Evolutionary conservation across 2,113 vertebrate genomes (phyloP).

Genomic region (Sorex araneus): DNA sequence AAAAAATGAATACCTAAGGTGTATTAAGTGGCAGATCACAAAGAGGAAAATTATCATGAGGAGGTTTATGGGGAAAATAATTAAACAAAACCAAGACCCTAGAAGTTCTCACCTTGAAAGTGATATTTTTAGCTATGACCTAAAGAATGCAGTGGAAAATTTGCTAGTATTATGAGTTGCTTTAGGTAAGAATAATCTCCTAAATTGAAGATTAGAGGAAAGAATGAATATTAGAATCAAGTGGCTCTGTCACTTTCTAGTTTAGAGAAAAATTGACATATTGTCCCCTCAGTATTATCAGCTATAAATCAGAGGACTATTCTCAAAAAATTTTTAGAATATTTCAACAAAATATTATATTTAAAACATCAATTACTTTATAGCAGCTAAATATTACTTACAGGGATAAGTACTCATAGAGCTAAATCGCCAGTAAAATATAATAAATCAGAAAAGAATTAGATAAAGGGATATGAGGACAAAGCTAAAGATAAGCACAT

Average conservation of each 20-base stretch:
- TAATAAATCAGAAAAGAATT: neutral
- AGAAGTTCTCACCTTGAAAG: neutral
- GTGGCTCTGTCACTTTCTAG: neutral
- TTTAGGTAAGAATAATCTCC: neutral
- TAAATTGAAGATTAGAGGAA: neutral
- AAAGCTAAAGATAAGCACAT: neutral
- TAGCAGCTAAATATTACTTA: neutral
- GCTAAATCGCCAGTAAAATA: neutral
- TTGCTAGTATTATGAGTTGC: neutral
- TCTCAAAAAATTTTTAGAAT: slow-evolving; percentile 16
- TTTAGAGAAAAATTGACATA: neutral
- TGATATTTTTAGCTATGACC: neutral
- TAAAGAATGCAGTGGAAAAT: neutral
- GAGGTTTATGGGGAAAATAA: neutral
- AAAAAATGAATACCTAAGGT: slow-evolving; percentile 19
- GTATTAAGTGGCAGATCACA: neutral
- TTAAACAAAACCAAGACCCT: neutral
- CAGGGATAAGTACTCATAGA: neutral
- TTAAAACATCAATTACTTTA: neutral
- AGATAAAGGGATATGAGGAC: neutral
- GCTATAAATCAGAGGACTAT: neutral
- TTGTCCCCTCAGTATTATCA: slow-evolving; percentile 5
- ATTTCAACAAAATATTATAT: slow-evolving; percentile 25
- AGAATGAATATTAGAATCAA: neutral
- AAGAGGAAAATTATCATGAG: neutral